Conservation (phyloP, 2,888 invertebrate genomes). For the Zhengitettix transpicula region DNA sequence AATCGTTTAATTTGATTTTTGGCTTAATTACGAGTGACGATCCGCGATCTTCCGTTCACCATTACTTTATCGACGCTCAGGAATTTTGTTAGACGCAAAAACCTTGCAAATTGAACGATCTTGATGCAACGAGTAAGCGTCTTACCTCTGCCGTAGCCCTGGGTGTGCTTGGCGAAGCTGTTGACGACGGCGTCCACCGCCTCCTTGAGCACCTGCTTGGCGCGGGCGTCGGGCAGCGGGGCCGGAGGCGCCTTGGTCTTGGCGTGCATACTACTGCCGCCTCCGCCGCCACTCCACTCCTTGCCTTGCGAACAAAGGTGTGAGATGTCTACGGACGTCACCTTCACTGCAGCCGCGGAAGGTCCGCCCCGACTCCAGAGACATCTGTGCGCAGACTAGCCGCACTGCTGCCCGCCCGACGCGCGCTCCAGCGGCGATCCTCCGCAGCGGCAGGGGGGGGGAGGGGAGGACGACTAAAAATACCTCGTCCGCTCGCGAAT, state of each 20-base stretch:
- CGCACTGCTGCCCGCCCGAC: background rate
- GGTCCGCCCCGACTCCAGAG: background rate
- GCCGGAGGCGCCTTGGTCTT: constrained; percentile 11
- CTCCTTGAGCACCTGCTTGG: constrained; percentile 42
- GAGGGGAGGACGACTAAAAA: no score
- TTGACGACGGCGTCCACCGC: constrained; percentile 58
- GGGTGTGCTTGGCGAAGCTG: constrained; percentile 54
- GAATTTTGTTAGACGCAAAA: no score
- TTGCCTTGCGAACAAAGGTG: background rate
- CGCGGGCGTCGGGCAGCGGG: constrained; percentile 32
- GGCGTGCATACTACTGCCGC: constrained; percentile 7
- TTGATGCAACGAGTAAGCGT: constrained; percentile 4
- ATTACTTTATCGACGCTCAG: no score
- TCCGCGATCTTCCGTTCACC: no score
- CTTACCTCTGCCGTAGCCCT: constrained; percentile 51
- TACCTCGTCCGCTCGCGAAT: no score
- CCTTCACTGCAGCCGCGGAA: background rate
- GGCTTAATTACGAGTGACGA: no score
- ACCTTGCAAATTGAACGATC: no score
- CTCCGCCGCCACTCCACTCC: background rate
- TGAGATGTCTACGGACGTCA: background rate
- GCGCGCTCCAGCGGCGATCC: background rate
- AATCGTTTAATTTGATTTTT: no score
- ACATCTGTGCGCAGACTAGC: background rate
- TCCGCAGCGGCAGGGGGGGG: background rate